Conservation (phyloP, 1,140 invertebrate genomes). For the Hirudo medicinalis region DNA sequence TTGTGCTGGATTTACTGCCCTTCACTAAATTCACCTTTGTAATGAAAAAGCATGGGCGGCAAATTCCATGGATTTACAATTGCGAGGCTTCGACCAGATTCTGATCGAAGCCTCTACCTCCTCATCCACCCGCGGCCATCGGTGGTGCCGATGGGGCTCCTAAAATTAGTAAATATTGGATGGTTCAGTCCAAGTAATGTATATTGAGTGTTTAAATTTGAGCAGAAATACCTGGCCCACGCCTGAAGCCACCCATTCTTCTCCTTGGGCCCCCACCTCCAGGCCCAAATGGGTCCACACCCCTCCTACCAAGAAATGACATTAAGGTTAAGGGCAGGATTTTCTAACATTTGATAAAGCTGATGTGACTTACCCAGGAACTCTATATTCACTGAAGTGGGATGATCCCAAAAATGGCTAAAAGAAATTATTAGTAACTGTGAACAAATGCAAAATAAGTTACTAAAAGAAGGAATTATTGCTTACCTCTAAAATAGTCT, state of each 20-base stretch:
- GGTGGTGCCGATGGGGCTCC: conserved; percentile 15
- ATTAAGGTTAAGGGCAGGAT: too few species aligned
- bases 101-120: conserved; percentile 12
- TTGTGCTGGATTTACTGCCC: too few species aligned
- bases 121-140: conserved; percentile 19
- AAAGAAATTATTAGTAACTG: background rate
- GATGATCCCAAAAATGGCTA: background rate
- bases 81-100: too few species aligned
- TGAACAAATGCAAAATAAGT: background rate
- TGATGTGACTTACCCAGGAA: background rate
- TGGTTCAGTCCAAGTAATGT: background rate
- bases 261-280: conserved; percentile 9
- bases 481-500: too few species aligned
- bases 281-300: conserved; percentile 3
- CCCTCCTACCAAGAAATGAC: background rate
- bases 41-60: too few species aligned
- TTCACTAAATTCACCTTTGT: too few species aligned
- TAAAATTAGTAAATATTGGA: conserved; percentile 1
- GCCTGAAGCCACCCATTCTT: conserved; percentile 20
- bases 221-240: background rate
- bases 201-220: background rate
- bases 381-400: conserved; percentile 1
- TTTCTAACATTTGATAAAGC: background rate
- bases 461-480: too few species aligned
- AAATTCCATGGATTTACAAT: too few species aligned